These are phyloP conservation scores for Neomorphus geoffroyi DNA, from an alignment of 2,797 vertebrate genomes.

Conservation along the genomic window DNA sequence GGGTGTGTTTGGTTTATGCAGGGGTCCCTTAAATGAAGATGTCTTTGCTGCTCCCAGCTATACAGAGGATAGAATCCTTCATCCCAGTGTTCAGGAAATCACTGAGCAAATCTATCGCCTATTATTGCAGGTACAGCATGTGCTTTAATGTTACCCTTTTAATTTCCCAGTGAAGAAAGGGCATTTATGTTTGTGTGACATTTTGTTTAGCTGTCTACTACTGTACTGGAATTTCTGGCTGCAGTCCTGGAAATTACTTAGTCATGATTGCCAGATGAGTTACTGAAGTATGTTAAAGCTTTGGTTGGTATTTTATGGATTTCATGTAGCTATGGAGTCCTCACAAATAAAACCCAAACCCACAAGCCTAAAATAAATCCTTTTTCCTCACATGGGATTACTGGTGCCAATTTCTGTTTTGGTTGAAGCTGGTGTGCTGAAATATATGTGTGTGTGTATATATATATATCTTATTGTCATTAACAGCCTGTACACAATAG, in stretches of 20 bases:
- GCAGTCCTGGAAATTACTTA: background rate
- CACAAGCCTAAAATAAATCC: background rate
- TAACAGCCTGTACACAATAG: constrained; percentile 90
- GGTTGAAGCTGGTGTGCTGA: background rate
- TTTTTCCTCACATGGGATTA: background rate
- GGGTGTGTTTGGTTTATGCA: constrained; percentile 58
- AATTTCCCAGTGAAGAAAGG: background rate
- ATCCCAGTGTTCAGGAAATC: constrained; percentile 87
- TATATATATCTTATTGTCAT: background rate
- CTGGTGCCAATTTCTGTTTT: background rate
- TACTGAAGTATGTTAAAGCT: background rate
- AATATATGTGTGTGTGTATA: accelerated
- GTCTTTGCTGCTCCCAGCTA: constrained; percentile 82
- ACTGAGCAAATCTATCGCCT: constrained; percentile 93
- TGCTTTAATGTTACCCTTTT: background rate
- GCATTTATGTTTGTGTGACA: accelerated
- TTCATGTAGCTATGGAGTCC: background rate
- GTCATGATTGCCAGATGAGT: background rate
- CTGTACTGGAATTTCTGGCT: background rate
- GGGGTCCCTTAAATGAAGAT: constrained; percentile 95
- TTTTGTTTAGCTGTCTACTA: background rate
- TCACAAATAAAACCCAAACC: background rate
- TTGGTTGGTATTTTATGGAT: background rate
- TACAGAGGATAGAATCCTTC: constrained; percentile 79
- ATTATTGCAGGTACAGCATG: constrained; percentile 85